Evolutionary conservation across 1,140 invertebrate species (phyloP).

Genomic region (Paraescarpia echinospica): DNA sequence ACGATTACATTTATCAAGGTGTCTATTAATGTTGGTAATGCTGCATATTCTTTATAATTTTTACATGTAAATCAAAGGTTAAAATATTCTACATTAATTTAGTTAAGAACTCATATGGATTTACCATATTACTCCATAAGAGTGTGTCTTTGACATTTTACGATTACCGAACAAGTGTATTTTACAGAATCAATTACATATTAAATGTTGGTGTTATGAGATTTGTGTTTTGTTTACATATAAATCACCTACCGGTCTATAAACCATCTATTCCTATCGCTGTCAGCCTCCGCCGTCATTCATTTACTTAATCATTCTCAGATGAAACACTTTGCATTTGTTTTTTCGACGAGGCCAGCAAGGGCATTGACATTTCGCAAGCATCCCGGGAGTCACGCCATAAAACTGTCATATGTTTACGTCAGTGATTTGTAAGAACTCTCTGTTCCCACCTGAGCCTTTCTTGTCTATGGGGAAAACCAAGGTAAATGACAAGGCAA

Average conservation of each 20-base stretch:
- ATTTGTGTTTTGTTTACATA: background rate
- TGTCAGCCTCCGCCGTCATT: background rate
- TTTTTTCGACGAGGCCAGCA: background rate
- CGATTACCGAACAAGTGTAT: background rate
- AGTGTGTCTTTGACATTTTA: background rate
- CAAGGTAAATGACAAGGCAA: background rate
- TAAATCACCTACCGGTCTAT: background rate
- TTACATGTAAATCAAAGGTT: background rate
- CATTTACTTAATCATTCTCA: background rate
- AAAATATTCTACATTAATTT: background rate
- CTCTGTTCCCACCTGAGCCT: background rate
- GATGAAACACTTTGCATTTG: background rate
- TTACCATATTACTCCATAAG: background rate
- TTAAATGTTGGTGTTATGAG: background rate
- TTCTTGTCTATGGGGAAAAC: background rate
- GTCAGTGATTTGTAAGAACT: background rate
- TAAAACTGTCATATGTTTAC: background rate
- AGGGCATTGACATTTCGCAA: background rate
- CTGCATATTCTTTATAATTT: background rate
- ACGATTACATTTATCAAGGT: no score
- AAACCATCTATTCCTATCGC: no score
- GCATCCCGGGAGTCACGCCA: background rate
- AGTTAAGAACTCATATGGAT: background rate
- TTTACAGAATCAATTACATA: background rate
- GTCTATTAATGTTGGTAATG: background rate